These are phyloP conservation scores for Orchestes rusci DNA, from an alignment of 2,888 invertebrate species.

Conservation along the genomic window DNA sequence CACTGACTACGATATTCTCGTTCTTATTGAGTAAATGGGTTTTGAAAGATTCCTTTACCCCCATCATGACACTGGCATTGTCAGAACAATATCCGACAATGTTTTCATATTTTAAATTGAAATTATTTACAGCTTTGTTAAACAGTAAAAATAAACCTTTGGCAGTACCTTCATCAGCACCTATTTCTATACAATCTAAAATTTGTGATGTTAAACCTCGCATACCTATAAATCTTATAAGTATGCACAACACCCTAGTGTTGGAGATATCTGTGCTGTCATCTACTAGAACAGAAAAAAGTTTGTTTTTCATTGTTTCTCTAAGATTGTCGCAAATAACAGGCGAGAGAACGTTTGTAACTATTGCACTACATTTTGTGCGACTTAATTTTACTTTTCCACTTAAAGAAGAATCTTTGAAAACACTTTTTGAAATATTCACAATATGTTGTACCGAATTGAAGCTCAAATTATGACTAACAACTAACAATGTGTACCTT, in stretches of 20 bases:
- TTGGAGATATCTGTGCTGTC: slow-evolving; percentile 16
- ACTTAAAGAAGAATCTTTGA: too few species aligned
- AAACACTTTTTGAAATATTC: too few species aligned
- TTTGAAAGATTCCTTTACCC: slow-evolving; percentile 18
- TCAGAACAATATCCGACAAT: slow-evolving; percentile 18
- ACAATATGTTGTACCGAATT: too few species aligned
- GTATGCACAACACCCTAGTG: slow-evolving; percentile 11
- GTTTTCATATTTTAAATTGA: slow-evolving; percentile 8
- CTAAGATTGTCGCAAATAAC: too few species aligned
- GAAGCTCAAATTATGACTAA: too few species aligned
- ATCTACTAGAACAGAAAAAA: slow-evolving; percentile 15
- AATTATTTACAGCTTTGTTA: slow-evolving; percentile 13
- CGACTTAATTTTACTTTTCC: too few species aligned
- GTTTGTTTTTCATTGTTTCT: too few species aligned
- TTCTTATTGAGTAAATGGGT: slow-evolving; percentile 14
- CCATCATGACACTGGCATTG: slow-evolving; percentile 14
- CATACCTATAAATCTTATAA: slow-evolving; percentile 5
- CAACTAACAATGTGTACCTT: too few species aligned
- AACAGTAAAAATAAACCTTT: slow-evolving; percentile 13
- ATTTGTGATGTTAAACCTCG: slow-evolving; percentile 5
- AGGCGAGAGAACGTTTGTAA: too few species aligned
- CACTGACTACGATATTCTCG: slow-evolving; percentile 11
- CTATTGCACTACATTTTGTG: too few species aligned
- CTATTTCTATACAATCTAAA: slow-evolving; percentile 12
- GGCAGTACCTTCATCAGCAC: slow-evolving; percentile 19